phyloP scores from a whole-genome alignment of 2,113 vertebrate genomes.

The Entomyzon cyanotis region DNA sequence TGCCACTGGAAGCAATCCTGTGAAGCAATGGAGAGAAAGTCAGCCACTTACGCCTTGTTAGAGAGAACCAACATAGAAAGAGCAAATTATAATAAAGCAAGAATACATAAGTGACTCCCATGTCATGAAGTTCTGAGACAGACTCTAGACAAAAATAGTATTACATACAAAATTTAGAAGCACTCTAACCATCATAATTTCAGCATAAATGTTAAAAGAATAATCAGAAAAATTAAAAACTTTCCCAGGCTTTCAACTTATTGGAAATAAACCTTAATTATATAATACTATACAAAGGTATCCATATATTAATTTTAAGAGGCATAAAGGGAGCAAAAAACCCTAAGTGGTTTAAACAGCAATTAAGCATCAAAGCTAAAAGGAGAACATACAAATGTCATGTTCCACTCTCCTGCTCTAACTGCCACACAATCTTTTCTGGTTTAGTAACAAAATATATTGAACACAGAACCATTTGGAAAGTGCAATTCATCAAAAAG shows the following conservation, averaged over 20 bases:
- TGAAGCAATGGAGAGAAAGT: neutral
- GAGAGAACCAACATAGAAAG: neutral
- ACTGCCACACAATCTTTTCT: neutral
- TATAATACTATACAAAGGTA: neutral
- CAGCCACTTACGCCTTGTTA: neutral
- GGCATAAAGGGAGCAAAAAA: neutral
- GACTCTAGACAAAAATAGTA: neutral
- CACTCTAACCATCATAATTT: neutral
- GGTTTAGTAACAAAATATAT: neutral
- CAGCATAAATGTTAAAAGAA: neutral
- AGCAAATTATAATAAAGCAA: neutral
- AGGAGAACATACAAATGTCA: neutral
- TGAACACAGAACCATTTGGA: neutral
- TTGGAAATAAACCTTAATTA: neutral
- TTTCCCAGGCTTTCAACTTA: neutral
- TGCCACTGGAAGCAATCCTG: conserved; percentile 89
- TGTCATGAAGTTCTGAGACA: neutral
- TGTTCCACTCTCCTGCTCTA: neutral
- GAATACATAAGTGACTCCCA: neutral
- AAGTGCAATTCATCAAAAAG: neutral
- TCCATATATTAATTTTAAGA: neutral
- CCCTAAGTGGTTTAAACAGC: neutral
- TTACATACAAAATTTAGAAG: neutral
- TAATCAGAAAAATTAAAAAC: neutral
- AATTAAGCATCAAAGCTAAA: neutral